Evolutionary conservation across 2,113 vertebrate genomes (phyloP).

Genomic region (Arenaria interpres): DNA sequence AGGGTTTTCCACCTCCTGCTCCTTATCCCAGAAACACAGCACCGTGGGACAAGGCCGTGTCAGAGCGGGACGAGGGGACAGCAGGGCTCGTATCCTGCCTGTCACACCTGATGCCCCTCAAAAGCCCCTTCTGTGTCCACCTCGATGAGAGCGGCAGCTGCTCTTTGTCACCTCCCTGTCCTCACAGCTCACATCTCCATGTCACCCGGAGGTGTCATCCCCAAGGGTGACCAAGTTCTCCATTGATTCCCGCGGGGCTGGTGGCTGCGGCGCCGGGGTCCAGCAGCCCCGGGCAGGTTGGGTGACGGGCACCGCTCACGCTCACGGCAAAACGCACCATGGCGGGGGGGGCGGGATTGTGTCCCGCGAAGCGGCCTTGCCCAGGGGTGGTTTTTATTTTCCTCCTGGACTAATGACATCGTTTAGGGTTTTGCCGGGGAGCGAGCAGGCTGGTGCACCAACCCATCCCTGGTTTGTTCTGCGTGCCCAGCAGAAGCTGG

Average conservation of each 20-base stretch:
- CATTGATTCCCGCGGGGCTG: rapidly evolving
- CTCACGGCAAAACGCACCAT: rapidly evolving
- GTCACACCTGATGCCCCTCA: background rate
- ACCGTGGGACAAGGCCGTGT: background rate
- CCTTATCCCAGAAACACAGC: background rate
- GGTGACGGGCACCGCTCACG: rapidly evolving
- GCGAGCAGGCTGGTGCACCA: background rate
- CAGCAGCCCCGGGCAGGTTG: rapidly evolving
- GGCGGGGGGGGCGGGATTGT: rapidly evolving
- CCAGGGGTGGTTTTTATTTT: background rate
- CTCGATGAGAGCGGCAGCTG: background rate
- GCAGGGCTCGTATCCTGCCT: rapidly evolving
- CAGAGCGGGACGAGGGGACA: background rate
- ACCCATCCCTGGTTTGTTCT: background rate
- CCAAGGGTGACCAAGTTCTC: rapidly evolving
- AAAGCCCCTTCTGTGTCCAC: background rate
- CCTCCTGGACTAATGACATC: background rate
- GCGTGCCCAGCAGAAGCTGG: rapidly evolving
- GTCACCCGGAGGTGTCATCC: background rate
- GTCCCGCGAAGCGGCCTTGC: background rate
- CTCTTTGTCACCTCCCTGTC: background rate
- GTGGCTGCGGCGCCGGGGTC: background rate
- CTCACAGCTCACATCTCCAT: background rate
- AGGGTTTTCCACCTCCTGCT: background rate
- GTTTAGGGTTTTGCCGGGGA: background rate